phyloP scores from a whole-genome alignment of 2,888 invertebrate genomes.

The Lithophane ornitopus region DNA sequence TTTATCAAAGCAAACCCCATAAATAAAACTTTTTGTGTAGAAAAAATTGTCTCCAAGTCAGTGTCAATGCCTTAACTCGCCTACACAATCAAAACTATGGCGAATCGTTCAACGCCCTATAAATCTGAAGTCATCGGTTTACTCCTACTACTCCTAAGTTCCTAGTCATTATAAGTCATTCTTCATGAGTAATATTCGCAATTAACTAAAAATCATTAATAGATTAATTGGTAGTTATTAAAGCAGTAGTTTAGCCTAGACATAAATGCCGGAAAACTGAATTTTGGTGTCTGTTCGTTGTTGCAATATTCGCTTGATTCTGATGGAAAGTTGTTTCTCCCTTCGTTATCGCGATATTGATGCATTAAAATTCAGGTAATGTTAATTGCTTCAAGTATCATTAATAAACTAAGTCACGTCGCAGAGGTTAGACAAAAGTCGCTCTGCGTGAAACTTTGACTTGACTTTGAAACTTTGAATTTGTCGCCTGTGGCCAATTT shows the following conservation, averaged over 20 bases:
- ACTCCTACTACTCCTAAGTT: conserved; percentile 5
- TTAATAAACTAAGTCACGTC: neutral
- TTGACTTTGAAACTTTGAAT: neutral
- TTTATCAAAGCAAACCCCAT: neutral
- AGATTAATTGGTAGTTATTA: conserved; percentile 21
- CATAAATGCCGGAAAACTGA: conserved; percentile 10
- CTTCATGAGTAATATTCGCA: neutral
- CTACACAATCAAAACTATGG: conserved; percentile 26
- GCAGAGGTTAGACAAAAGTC: neutral
- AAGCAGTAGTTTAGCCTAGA: conserved; percentile 34
- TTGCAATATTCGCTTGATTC: conserved; percentile 22
- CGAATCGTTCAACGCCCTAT: conserved; percentile 33
- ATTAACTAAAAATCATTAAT: conserved; percentile 5
- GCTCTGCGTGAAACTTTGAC: neutral
- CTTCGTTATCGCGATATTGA: neutral
- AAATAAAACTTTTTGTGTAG: neutral
- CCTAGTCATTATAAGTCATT: conserved; percentile 1
- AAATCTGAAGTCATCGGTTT: conserved; percentile 13
- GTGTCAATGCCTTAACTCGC: conserved; percentile 36
- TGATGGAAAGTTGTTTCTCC: neutral
- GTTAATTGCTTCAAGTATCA: neutral
- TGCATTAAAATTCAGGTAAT: neutral
- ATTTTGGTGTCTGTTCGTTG: neutral
- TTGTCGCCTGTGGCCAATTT: neutral
- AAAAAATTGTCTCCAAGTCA: neutral